Evolutionary conservation across 2,113 vertebrate species (phyloP).

Genomic region (Hypocryptadius cinnamomeus): DNA sequence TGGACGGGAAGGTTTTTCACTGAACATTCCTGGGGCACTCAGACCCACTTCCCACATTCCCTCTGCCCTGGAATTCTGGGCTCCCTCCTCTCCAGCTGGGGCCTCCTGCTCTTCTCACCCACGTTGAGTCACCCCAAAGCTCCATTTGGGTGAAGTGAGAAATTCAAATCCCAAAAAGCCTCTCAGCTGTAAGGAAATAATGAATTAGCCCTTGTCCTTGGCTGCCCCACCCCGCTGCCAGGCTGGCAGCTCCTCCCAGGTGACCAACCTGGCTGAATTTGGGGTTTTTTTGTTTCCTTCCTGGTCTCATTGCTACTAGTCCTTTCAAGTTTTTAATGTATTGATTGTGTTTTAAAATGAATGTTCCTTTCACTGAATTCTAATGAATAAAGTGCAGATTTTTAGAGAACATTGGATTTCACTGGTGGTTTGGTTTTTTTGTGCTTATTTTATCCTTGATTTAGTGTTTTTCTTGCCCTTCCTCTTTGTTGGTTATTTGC

Average conservation of each 20-base stretch:
- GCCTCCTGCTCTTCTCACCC: neutral
- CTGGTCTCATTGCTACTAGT: constrained; percentile 1
- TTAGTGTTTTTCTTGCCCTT: neutral
- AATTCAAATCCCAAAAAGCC: neutral
- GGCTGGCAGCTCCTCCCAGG: neutral
- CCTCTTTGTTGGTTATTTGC: neutral
- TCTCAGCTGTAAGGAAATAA: neutral
- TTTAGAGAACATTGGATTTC: constrained; percentile 19
- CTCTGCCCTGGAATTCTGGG: neutral
- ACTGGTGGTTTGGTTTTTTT: neutral
- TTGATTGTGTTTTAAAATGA: constrained; percentile 55
- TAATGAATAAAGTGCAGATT: constrained; percentile 56
- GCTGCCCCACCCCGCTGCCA: neutral
- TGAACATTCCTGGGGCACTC: neutral
- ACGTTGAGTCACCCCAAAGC: neutral
- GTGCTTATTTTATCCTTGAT: neutral
- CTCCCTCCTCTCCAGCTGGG: neutral
- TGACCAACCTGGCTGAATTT: neutral
- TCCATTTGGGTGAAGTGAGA: neutral
- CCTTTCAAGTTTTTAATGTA: constrained; percentile 25
- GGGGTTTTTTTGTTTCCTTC: neutral
- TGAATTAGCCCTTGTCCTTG: neutral
- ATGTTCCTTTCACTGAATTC: constrained; percentile 55
- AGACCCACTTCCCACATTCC: neutral
- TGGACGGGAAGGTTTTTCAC: neutral